These are phyloP conservation scores for roundworm (Caenorhabditis elegans) DNA, from an alignment of 1,140 invertebrate genomes.

Conservation along the genomic window DNA sequence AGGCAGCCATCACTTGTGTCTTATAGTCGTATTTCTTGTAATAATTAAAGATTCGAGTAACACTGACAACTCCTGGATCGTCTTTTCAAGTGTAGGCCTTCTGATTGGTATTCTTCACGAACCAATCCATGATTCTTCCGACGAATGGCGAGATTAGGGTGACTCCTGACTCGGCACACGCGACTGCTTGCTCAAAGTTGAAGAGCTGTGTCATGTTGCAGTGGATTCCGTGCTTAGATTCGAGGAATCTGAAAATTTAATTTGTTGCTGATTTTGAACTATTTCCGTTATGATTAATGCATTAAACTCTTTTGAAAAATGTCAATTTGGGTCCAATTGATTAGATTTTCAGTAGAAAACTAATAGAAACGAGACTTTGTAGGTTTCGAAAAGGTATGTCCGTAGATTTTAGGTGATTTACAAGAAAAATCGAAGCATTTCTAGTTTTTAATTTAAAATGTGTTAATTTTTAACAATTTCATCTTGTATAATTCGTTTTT, in stretches of 20 bases:
- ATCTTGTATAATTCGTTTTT: no score
- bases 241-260: conserved; percentile 76
- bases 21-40: conserved; percentile 97
- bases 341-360: no score
- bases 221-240: conserved; percentile 88
- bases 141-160: conserved; percentile 94
- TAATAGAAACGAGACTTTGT: no score
- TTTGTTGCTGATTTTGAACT: not conserved
- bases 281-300: no score
- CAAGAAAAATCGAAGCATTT: no score
- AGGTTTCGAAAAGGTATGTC: no score
- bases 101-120: conserved; percentile 82
- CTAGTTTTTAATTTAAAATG: no score
- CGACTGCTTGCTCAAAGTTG: conserved; percentile 84
- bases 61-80: conserved; percentile 84
- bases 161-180: conserved; percentile 94
- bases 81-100: conserved; percentile 81
- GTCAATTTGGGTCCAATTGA: no score
- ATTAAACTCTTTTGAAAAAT: no score
- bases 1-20: conserved; percentile 98
- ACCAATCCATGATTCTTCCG: conserved; percentile 90
- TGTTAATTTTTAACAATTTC: no score
- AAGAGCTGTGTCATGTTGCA: conserved; percentile 97
- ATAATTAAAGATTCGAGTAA: conserved; percentile 95
- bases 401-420: no score